phyloP scores from a whole-genome alignment of 2,888 invertebrate genomes.

The Eilema sororculum region DNA sequence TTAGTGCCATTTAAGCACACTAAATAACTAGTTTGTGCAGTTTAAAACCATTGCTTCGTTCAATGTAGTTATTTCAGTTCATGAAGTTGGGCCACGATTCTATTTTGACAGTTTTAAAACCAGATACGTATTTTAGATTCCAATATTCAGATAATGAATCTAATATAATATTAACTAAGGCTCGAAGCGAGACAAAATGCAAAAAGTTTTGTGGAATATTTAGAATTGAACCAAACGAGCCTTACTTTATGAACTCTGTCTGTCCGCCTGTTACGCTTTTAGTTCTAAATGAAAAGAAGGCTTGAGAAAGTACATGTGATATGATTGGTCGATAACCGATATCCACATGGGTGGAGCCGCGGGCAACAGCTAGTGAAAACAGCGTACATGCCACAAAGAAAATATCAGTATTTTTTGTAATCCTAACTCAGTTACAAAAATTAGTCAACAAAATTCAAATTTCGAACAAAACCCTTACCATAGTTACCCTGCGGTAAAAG shows the following conservation, averaged over 20 bases:
- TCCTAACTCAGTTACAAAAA: not conserved
- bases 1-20: not conserved
- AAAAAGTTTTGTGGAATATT: not conserved
- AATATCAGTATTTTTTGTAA: not conserved
- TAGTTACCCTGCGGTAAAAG: constrained; percentile 56
- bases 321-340: no score
- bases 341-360: no score
- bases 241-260: no score
- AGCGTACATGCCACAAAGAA: no score
- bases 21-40: no score
- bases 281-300: no score
- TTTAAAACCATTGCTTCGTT: not conserved
- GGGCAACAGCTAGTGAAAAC: no score
- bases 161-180: constrained; percentile 5
- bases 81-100: not conserved
- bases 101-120: not conserved
- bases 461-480: constrained; percentile 53
- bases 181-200: no score
- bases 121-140: not conserved
- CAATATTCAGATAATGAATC: not conserved
- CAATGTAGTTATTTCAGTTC: not conserved
- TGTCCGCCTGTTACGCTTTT: no score
- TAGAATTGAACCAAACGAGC: no score
- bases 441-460: constrained; percentile 38
- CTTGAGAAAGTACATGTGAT: no score